Evolutionary conservation across 2,113 vertebrate genomes (phyloP), one percentile per base, ranked within the genome.

Genomic region (human (Homo sapiens)): DNA sequence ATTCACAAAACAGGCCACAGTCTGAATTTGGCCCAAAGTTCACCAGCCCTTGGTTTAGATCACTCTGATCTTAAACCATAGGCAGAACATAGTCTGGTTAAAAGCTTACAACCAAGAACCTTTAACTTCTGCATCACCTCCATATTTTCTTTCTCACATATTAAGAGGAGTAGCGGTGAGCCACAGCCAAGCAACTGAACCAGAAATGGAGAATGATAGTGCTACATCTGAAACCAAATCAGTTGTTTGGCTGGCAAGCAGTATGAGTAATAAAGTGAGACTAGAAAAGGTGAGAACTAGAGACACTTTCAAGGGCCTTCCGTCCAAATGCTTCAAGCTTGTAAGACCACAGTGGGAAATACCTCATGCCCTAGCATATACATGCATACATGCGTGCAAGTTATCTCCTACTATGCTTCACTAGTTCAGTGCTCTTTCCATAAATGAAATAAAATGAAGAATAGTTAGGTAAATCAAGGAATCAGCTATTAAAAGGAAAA

Each of bases 391-490:
- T 16, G 8, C 8, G 68, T 4, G 23, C 13, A 93, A 59, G 68
- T 22, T 81, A 64, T 81, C 55, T 94, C n/a, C 70, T 64, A 20
- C 52, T 43, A n/a, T 38, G 59, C 16, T 64, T 75, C 88, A 52
- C 50, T 85, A 73, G 43, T 35, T 4, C n/a, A 55, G 35, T 73
- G 12, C 16, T 80, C 38, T 84, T 96, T 92, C 86, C 13, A 23
- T 7, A 79, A 83, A 3, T 50, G 25, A 92, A 94, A 90, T 38
- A 81, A 96, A 96, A 81, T 40, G 35, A 66, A 81, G 27, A 72
- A 12, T 9, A 90, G 78, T 22, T 86, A 13, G 25, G 32, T 84
- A 72, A 90, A 88, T 81, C 2, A 64, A 20, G n/a, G 35, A 90
- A 88, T 32, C 5, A 96, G 22, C 48, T 61, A 68, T 30, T 73